Conservation (phyloP, 2,888 invertebrate species). For the Sthenelais limicola region DNA sequence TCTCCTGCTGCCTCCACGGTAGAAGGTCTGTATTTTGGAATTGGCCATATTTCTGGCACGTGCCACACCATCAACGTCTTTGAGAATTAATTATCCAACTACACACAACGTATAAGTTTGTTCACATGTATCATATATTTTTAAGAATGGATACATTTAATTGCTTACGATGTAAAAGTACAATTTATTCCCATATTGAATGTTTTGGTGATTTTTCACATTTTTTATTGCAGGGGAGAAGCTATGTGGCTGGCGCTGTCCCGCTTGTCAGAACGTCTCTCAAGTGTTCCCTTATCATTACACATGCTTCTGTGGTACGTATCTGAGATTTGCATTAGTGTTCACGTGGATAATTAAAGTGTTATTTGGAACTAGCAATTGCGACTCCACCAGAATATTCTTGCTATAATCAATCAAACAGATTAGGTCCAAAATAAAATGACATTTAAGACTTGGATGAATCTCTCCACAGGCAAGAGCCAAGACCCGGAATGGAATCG, state of each 20-base stretch:
- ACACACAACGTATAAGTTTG: no score
- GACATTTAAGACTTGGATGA: no score
- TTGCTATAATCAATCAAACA: background rate
- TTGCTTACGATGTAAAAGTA: background rate
- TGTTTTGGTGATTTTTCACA: no score
- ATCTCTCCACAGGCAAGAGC: slow-evolving; percentile 58
- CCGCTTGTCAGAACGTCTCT: slow-evolving; percentile 91
- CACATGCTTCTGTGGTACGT: slow-evolving; percentile 93
- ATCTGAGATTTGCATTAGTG: no score
- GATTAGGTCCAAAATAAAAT: background rate
- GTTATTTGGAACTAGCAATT: no score
- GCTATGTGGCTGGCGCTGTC: slow-evolving; percentile 90
- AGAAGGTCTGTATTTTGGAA: slow-evolving; percentile 55
- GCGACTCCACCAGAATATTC: no score
- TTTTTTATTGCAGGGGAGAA: slow-evolving; percentile 56
- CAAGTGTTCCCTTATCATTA: slow-evolving; percentile 84
- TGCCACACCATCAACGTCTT: no score
- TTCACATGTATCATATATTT: no score
- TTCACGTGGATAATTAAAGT: no score
- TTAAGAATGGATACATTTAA: no score
- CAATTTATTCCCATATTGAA: slow-evolving; percentile 25
- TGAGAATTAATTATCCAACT: no score
- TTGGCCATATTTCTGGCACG: no score
- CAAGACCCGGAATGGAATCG: slow-evolving; percentile 77
- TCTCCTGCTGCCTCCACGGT: slow-evolving; percentile 60